Base-by-base conservation (phyloP, 2,113 vertebrate genomes). In the Cyprinodon variegatus region DNA sequence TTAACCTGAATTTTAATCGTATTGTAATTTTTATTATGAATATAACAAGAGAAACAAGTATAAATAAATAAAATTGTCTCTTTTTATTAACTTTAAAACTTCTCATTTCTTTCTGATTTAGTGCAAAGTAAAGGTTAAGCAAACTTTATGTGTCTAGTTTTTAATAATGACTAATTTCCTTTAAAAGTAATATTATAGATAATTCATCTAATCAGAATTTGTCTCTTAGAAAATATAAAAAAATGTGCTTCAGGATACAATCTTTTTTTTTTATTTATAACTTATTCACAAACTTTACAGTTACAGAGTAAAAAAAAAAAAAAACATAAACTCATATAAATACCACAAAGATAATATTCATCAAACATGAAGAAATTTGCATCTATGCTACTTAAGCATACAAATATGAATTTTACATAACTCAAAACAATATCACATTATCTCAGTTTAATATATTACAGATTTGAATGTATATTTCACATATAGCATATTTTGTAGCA, bases 281-380 rank as follows among this genome's bases (percentile, higher is more conserved):
- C n/a, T 57, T 86, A 88, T 88, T 85, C 79, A 90, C 86, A 93
- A 85, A 78, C 78, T 89, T 67, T 90, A 91, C 84, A 90, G 40
- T 39, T 80, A 83, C 14, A 90, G 29, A 70, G 76, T 84, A 87
- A 61, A 83, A 86, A 88, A 85, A 87, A 61, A 83, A 86, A 61
- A 66, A 65, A 67, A 50, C 40, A 69, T 83, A 46, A 81, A 82
- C 83, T 81, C 77, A 41, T 90, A 89, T 90, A 91, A 89, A 91
- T 89, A 90, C 11, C 68, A 91, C 84, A 88, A 79, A 83, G n/a
- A 86, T 82, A 81, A 70, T 45, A 12, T 86, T 63, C 70, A 77
- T 63, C 75, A 53, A 48, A 61, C 69, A 63, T 72, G 70, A 81
- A 77, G 74, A 68, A 75, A 75, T 74, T 78, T 70, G 64, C n/a